Percentiles rank a stretch among this genome's conserved stretches.
Evolutionary conservation across 1,140 invertebrate genomes (phyloP).

Genomic region (Procambarus virginalis): DNA sequence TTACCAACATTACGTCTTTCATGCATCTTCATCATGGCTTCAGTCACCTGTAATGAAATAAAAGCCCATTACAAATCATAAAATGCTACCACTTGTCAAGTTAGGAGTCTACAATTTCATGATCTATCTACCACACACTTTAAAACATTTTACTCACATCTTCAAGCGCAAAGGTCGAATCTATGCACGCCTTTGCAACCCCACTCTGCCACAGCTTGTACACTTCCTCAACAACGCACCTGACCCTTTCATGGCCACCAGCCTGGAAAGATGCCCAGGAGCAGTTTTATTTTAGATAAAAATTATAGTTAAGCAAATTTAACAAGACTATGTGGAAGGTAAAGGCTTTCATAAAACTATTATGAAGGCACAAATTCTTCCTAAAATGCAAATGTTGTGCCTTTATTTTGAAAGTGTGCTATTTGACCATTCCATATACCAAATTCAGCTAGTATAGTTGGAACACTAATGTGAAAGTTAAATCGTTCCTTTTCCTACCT

Average conservation of each 20-base stretch:
- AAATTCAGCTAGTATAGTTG: background rate
- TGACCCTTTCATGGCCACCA: slow-evolving; percentile 42
- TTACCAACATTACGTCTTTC: slow-evolving; percentile 52
- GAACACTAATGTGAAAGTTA: background rate
- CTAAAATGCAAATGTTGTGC: background rate
- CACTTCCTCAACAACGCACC: slow-evolving; percentile 28
- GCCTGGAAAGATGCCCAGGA: background rate
- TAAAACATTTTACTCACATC: slow-evolving; percentile 27
- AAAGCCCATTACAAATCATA: no score
- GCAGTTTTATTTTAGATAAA: no score
- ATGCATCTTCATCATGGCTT: slow-evolving; percentile 57
- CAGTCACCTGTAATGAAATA: slow-evolving; percentile 29
- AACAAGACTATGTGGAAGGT: no score
- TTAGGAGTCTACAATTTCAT: background rate
- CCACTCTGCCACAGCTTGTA: slow-evolving; percentile 52
- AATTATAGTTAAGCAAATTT: no score
- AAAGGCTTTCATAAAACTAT: no score
- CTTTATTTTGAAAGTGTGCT: background rate
- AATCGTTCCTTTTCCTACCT: background rate
- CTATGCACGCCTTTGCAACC: slow-evolving; percentile 32
- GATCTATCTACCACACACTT: no score
- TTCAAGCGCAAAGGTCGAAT: slow-evolving; percentile 44
- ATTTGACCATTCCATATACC: background rate
- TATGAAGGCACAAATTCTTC: no score
- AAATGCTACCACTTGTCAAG: background rate